Evolutionary conservation across 1,140 invertebrate genomes (phyloP), one percentile per base, ranked within the genome.

Genomic region (Formica exsecta): DNA sequence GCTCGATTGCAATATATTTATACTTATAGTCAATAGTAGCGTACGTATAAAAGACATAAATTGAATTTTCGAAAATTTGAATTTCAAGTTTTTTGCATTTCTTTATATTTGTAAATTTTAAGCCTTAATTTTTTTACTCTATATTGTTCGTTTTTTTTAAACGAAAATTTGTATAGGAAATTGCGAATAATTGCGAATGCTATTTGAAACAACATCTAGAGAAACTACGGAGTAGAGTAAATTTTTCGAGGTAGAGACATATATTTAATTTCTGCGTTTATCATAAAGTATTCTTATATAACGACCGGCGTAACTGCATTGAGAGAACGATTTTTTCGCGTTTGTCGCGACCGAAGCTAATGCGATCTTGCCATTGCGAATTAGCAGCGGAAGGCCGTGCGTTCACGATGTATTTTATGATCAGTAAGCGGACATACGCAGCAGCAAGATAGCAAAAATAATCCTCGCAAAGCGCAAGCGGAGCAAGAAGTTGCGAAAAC

Each of bases 401-500:
- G 79, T 83, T 83, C 68, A 74, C 79, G 68, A 64, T 32, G 44
- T 29, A 87, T 66, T 87, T 87, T 73, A 87, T 65, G 74, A 89
- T 86, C 84, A 48, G 84, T 44, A 59, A 57, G 36, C 73, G 80
- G 61, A 86, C 62, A 80, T 62, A 80, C 87, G 85, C 74, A 59
- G 85, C 74, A 38, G 73, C 76, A 22, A 54, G 80, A 80, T 77
- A 76, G 75, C 89, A 90, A 90, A 90, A 90, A 90, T 89, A 87
- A 90, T 90, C 79, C 74, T 79, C 88, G 79, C 59, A 70, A 75
- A 70, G 89, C 77, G 85, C 81, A 62, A 65, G 75, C 74, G 75
- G 70, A 51, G 87, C 88, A 90, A 90, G 89, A 90, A 90, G 85
- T 90, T 90, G 88, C 88, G 89, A 90, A 90, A 90, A 90, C 89